A percentile compares a stretch with the other conserved stretches of the same genome.
Conservation (phyloP, 2,888 invertebrate genomes). For the Meiosimyza platycephala region DNA sequence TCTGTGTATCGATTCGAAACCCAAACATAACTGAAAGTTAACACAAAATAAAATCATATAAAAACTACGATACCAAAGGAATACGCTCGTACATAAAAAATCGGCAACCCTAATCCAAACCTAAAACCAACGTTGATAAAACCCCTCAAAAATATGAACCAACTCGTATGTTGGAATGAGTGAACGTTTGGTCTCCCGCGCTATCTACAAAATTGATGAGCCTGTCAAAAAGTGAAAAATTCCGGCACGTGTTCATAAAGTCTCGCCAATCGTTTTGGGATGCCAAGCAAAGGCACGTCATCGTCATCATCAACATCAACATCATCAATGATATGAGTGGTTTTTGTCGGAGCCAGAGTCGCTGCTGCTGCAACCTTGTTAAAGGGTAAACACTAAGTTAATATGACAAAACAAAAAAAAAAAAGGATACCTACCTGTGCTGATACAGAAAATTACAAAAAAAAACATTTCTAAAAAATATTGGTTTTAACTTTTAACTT, state of each 20-base stretch:
- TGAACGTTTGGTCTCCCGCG: slow-evolving; percentile 39
- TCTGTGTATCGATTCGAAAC: background rate
- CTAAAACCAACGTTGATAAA: slow-evolving; percentile 2
- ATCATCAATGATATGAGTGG: background rate
- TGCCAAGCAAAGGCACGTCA: background rate
- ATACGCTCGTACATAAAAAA: slow-evolving; percentile 1
- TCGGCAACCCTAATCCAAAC: slow-evolving; percentile 22
- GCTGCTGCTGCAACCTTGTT: background rate
- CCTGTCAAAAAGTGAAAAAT: slow-evolving; percentile 40
- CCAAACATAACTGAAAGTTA: background rate
- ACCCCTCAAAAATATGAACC: slow-evolving; percentile 18
- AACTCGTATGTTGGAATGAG: background rate
- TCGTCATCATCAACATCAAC: slow-evolving; percentile 6
- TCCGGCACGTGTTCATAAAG: slow-evolving; percentile 32
- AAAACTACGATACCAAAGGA: background rate
- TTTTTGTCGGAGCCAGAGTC: background rate
- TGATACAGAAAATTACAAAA: background rate
- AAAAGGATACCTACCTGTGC: slow-evolving; percentile 6
- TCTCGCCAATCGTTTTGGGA: slow-evolving; percentile 23
- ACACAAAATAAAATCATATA: background rate
- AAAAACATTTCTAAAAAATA: background rate
- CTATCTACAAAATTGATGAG: slow-evolving; percentile 53
- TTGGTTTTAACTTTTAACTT: background rate
- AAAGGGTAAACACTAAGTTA: slow-evolving; percentile 8
- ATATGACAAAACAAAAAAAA: background rate